Base-by-base conservation (phyloP, 1,140 invertebrate genomes). In the Musca vetustissima region DNA sequence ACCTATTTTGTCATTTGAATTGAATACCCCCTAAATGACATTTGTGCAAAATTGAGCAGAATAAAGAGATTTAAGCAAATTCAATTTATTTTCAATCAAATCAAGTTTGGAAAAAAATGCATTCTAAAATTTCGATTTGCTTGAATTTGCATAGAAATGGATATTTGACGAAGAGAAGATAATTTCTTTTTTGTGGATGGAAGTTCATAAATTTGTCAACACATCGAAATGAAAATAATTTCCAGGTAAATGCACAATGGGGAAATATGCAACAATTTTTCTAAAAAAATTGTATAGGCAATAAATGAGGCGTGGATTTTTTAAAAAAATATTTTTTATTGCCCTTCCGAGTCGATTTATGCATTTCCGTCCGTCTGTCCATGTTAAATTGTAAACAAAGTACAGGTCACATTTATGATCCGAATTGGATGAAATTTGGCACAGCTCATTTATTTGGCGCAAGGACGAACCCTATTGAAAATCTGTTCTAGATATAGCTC, bases 191-290 rank as follows among this genome's bases (percentile, higher is more conserved):
- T n/a, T n/a, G n/a, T n/a, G n/a, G n/a, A 52, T 19, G 21, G 36
- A 61, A 61, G 11, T n/a, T 21, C 57, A 61, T 61, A 61, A 61
- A 61, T 61, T 36, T 36, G 28, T 61, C 57, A 61, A 21, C 57
- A 17, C 19, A 28, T 61, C 21, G 21, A 52, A 61, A 61, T n/a
- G 17, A 43, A 61, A 61, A 61, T 28, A 61, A 61, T 28, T 61
- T 43, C 28, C 28, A 43, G 57, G 36, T 32, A 17, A 59, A 59
- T 43, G 6, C 4, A 43, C 36, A 43, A 43, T 43, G 36, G 36
- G 36, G 28, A 8, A 3, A 28, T 4, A 28, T 28, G 28, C 8
- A 28, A n/a, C n/a, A n/a, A n/a, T n/a, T n/a, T n/a, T n/a, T n/a
- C n/a, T n/a, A n/a, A n/a, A n/a, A n/a, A n/a, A n/a, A n/a, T n/a